Base-by-base conservation (phyloP, 2,113 vertebrate genomes). In the Pseudorasbora parva region DNA sequence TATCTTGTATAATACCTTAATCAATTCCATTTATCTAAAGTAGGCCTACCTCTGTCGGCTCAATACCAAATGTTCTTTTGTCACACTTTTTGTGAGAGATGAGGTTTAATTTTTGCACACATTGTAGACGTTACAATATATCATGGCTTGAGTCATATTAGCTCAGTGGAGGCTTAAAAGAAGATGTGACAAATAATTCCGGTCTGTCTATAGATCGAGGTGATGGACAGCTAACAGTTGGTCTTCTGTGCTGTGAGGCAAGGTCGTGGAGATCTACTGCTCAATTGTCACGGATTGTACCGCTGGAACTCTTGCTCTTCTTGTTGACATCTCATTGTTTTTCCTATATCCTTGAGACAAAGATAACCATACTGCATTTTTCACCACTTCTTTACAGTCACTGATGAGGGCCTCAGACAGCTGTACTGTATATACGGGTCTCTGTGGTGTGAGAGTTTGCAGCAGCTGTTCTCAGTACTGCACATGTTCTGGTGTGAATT, bases 261-360 rank as follows among this genome's bases (percentile, higher is more conserved):
- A 73, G 69, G 62, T 66, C 62, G 62, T 8, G 19, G 1, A 23
- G 37, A 17, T 27, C 10, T 19, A 25, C 15, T 5, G 25, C 9
- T 66, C 30, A 9, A 56, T 68, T 33, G 75, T 54, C 82, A 84
- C 1, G 59, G 49, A 8, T 17, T 74, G 25, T 83, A 25, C 45
- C 4, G 73, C 19, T 54, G 21, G 62, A 66, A 43, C 25, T 45
- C 43, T 66, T 56, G 62, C 62, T 19, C 45, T 54, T 81, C 27
- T 81, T 66, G 75, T 43, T 84, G 73, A 68, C 74, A 68, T 25
- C 45, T 30, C 37, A 78, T 66, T 78, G 82, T 84, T 84, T 49
- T 37, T 66, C 47, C 27, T 84, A 10, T 79, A 71, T 72, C 83
- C 83, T 84, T 84, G 83, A 84, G 83, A 84, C 78, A 81, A 81